Base-by-base conservation (phyloP, 2,888 invertebrate species). In the Euspilapteryx auroguttella region DNA sequence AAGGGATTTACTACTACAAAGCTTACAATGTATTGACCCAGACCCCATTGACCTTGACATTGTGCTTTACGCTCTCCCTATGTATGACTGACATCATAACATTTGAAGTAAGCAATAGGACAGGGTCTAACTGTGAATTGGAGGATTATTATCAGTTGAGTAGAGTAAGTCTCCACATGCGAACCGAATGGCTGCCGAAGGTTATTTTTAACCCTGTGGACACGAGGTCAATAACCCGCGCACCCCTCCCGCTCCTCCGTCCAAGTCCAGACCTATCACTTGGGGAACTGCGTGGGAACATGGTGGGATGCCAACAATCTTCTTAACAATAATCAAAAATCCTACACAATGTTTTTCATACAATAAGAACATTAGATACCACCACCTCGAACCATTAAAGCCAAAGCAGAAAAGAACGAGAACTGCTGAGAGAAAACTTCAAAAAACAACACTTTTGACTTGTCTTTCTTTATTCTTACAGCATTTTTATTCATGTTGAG, bases 91-190 rank as follows among this genome's bases (percentile, higher is more conserved):
- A n/a, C n/a, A n/a, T n/a, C n/a, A n/a, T n/a, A n/a, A n/a, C n/a
- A n/a, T n/a, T n/a, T n/a, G n/a, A n/a, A n/a, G n/a, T n/a, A n/a
- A n/a, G n/a, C n/a, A 53, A 41, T 41, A 66, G 71, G 73, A 69
- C 71, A 69, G 55, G 59, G 56, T 51, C 61, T 59, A 75, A 65
- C 75, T 73, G 51, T 75, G 75, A 75, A 73, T 71, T n/a, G n/a
- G 66, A 66, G 59, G 17, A 6, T 65, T 68, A 63, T 63, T 61
- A 58, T 53, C 63, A 68, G 66, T 68, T 69, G 66, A 66, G 64
- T 69, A 58, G 68, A 73, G 71, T 71, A 8, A n/a, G n/a, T n/a
- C 71, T 65, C 71, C 75, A 73, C 62, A 75, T 73, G 73, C 57
- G 58, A 69, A 55, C 73, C 68, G 73, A 73, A 71, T 66, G 68